Evolutionary conservation across 2,113 vertebrate species (phyloP).

Genomic region (Meriones unguiculatus): DNA sequence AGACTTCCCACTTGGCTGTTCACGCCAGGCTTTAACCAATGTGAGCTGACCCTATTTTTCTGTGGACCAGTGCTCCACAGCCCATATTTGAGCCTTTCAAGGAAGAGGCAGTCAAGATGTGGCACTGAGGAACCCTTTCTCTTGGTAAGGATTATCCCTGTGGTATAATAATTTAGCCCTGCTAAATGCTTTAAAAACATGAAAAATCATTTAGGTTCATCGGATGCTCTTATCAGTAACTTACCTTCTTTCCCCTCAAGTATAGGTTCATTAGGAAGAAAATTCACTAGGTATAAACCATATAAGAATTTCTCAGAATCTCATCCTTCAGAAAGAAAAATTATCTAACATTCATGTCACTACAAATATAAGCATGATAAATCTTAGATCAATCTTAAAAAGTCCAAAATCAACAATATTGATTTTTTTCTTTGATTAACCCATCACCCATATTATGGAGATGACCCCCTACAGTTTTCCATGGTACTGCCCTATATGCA

Average conservation of each 20-base stretch:
- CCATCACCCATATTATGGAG: background rate
- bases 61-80: background rate
- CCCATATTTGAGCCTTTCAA: background rate
- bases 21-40: background rate
- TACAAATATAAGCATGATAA: background rate
- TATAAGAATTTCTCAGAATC: background rate
- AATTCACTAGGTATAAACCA: background rate
- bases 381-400: background rate
- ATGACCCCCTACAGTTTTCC: no score
- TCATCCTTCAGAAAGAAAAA: constrained; percentile 5
- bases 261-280: background rate
- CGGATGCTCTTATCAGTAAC: background rate
- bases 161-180: background rate
- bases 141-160: background rate
- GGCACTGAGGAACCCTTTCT: background rate
- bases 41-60: background rate
- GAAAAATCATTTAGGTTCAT: background rate
- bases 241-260: background rate
- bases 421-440: background rate
- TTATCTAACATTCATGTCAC: background rate
- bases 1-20: background rate
- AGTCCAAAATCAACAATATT: background rate
- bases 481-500: background rate
- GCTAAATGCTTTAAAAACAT: background rate
- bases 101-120: background rate